phyloP scores from a whole-genome alignment of 2,888 invertebrate genomes.

The Ennomos quercinarius region DNA sequence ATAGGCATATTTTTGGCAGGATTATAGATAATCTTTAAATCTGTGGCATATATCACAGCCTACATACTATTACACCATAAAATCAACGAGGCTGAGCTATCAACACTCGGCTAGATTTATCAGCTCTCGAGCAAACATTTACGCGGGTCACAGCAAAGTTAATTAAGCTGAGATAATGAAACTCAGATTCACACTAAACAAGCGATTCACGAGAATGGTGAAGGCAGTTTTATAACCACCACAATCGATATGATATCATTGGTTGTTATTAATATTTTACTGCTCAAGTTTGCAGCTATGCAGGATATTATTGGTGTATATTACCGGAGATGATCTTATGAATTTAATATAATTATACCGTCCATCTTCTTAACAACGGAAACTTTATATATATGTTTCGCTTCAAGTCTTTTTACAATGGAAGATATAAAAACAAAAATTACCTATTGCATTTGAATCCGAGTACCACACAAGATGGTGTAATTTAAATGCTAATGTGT shows the following conservation, averaged over 20 bases:
- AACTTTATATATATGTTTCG: slow-evolving; percentile 13
- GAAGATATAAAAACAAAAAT: slow-evolving; percentile 16
- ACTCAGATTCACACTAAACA: slow-evolving; percentile 26
- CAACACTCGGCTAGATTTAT: slow-evolving; percentile 15
- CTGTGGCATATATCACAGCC: neutral
- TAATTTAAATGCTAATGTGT: slow-evolving; percentile 35
- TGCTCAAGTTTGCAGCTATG: slow-evolving; percentile 9
- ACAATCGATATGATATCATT: slow-evolving; percentile 24
- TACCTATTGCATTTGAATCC: slow-evolving; percentile 8
- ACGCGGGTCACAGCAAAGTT: slow-evolving; percentile 20
- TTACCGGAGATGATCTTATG: slow-evolving; percentile 12
- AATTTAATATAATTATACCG: slow-evolving; percentile 3
- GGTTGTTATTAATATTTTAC: slow-evolving; percentile 25
- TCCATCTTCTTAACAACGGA: neutral
- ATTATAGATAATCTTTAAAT: neutral
- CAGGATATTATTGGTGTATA: slow-evolving; percentile 12
- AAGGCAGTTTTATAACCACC: slow-evolving; percentile 20
- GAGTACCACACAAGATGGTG: slow-evolving; percentile 13
- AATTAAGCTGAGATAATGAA: slow-evolving; percentile 23
- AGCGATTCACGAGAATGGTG: slow-evolving; percentile 19
- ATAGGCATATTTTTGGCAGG: neutral
- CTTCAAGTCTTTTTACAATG: slow-evolving; percentile 14
- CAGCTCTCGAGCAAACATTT: slow-evolving; percentile 18
- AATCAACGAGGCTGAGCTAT: slow-evolving; percentile 14
- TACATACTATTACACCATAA: slow-evolving; percentile 6